Evolutionary conservation across 2,113 vertebrate species (phyloP).

Genomic region (Raphicerus campestris): DNA sequence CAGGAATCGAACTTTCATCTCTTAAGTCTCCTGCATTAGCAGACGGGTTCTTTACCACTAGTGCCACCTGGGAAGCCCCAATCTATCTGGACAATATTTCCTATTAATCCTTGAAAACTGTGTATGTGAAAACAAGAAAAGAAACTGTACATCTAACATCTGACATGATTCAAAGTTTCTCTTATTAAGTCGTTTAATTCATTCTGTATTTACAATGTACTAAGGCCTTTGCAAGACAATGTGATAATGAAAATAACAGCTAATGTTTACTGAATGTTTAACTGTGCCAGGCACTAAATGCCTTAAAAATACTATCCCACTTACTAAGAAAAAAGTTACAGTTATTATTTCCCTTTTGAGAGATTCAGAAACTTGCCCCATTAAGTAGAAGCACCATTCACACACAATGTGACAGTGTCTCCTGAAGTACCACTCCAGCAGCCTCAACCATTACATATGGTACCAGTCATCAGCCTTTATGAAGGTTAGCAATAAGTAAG

Average conservation of each 20-base stretch:
- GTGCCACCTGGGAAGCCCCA: neutral
- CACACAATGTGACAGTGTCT: neutral
- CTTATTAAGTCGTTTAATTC: neutral
- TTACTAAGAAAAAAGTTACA: neutral
- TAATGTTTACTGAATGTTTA: neutral
- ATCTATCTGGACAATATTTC: neutral
- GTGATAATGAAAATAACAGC: neutral
- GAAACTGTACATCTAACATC: neutral
- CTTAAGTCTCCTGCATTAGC: neutral
- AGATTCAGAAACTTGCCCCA: neutral
- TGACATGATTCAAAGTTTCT: neutral
- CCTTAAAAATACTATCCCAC: neutral
- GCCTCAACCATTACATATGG: neutral
- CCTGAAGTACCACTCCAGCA: neutral
- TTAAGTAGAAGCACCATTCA: neutral
- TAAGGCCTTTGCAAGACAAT: neutral
- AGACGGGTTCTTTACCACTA: neutral
- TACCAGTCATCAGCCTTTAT: neutral
- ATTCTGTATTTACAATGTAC: neutral
- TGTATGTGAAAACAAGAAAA: neutral
- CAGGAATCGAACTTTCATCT: neutral
- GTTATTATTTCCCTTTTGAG: conserved; percentile 2
- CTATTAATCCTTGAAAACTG: neutral
- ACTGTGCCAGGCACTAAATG: neutral
- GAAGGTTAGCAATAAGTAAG: neutral